Evolutionary conservation across 2,113 vertebrate genomes (phyloP), one percentile per base, ranked within the genome.

Genomic region (Chaenocephalus aceratus): DNA sequence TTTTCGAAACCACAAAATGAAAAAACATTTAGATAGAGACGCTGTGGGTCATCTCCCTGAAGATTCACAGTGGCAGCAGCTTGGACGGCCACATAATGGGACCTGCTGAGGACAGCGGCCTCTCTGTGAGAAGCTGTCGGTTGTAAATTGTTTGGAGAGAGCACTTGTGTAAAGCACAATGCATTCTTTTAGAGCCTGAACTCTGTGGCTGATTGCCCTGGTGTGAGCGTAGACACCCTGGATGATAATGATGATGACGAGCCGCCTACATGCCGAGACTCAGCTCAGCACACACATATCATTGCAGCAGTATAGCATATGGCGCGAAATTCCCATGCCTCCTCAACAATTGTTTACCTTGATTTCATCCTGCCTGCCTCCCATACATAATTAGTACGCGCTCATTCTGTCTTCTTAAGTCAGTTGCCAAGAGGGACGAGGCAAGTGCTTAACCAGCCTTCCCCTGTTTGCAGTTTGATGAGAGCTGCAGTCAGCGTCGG

Each of bases 271-370:
- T 68, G 54, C 72, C 2, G 72, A 69, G 58, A 9, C 78, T 61
- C 73, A 13, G 66, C 75, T 72, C 58, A 1, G 62, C 12, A 3
- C 77, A 62, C 80, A 13, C 72, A 11, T 63, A 70, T 84, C 75
- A 23, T 26, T 26, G 72, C 73, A 62, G 82, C 75, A 52, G 59
- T 16, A 41, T 59, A 61, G 45, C 91, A 89, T 89, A 88, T 89
- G 90, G 88, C 11, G 30, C 15, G 87, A 89, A 78, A 85, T 70
- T 85, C 79, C 61, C 23, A 2, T 15, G 53, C 57, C 80, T 89
- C 82, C 79, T 78, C 75, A 76, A 74, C 80, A 82, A 89, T 88
- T 84, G 85, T 57, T 87, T 84, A 91, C 84, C 88, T 87, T 82
- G 60, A 87, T 87, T 82, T 80, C 64, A 87, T 65, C 64, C 60